Conservation (phyloP, 2,113 vertebrate genomes). For the Gorsachius goisagi region DNA sequence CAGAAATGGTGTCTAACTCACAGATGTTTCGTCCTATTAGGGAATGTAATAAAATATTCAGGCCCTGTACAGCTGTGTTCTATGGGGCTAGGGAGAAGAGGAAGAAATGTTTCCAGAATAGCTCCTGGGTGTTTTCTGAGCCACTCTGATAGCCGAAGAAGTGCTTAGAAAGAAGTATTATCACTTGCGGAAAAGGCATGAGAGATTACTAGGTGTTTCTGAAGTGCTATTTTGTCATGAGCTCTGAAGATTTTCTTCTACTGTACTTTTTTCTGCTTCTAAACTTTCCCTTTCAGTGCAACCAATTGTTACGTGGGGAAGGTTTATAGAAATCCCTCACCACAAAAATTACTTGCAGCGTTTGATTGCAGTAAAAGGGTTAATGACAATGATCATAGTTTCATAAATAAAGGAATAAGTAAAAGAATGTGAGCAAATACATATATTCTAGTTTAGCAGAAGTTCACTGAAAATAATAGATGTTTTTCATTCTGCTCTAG, state of each 20-base stretch:
- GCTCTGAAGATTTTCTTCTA: not conserved
- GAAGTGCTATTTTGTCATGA: not conserved
- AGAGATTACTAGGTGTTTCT: not conserved
- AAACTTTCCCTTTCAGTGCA: not conserved
- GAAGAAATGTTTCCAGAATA: not conserved
- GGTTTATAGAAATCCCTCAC: not conserved
- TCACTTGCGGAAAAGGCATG: not conserved
- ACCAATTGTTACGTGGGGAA: not conserved
- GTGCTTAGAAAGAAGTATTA: not conserved
- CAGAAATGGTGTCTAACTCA: not conserved
- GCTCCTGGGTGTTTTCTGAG: not conserved
- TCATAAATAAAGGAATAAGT: not conserved
- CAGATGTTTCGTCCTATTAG: not conserved
- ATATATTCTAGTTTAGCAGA: not conserved
- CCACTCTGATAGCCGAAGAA: not conserved
- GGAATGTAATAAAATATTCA: not conserved
- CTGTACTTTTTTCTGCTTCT: not conserved
- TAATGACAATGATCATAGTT: not conserved
- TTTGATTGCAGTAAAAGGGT: not conserved
- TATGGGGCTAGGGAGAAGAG: not conserved
- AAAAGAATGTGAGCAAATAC: not conserved
- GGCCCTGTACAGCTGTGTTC: not conserved
- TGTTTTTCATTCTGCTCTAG: not conserved
- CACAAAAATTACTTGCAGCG: not conserved
- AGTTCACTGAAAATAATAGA: not conserved